Evolutionary conservation across 1,140 invertebrate species (phyloP).

Genomic region (Zophobas morio): DNA sequence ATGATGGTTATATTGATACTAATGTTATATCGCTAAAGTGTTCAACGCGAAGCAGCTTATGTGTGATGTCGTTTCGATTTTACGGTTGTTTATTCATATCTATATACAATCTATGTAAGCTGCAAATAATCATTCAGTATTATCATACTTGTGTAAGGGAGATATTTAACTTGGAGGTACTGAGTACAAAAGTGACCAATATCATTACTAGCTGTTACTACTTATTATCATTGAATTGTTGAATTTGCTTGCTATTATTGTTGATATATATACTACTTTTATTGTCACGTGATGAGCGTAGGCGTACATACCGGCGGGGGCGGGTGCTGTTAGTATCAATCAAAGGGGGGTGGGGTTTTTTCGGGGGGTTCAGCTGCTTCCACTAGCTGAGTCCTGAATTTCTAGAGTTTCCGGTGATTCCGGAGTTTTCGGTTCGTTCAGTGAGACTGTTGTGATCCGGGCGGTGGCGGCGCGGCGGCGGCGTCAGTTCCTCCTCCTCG

Average conservation of each 20-base stretch:
- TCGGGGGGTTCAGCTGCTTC: too few relatives aligned
- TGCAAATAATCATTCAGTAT: conserved; percentile 48
- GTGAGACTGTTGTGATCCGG: conserved; percentile 25
- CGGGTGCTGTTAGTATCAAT: neutral
- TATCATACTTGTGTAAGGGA: conserved; percentile 37
- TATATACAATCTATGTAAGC: conserved; percentile 46
- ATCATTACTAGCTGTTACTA: conserved; percentile 44
- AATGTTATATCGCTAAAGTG: conserved; percentile 48
- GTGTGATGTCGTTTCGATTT: conserved; percentile 44
- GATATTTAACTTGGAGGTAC: conserved; percentile 20
- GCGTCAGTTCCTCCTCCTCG: neutral
- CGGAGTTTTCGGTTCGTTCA: neutral
- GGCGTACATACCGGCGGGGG: neutral
- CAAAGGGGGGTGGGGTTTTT: neutral
- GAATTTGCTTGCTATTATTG: conserved; percentile 42
- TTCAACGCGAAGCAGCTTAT: conserved; percentile 48
- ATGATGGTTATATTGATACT: conserved; percentile 10
- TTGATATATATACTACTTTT: conserved; percentile 20
- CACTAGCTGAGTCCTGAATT: neutral
- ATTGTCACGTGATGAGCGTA: neutral
- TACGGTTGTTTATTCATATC: conserved; percentile 45
- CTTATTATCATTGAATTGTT: conserved; percentile 35
- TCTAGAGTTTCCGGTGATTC: neutral
- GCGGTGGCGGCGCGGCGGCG: neutral
- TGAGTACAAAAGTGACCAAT: conserved; percentile 47